These are phyloP conservation scores for Sternotherus odoratus DNA, from an alignment of 2,797 vertebrate species.

Conservation along the genomic window DNA sequence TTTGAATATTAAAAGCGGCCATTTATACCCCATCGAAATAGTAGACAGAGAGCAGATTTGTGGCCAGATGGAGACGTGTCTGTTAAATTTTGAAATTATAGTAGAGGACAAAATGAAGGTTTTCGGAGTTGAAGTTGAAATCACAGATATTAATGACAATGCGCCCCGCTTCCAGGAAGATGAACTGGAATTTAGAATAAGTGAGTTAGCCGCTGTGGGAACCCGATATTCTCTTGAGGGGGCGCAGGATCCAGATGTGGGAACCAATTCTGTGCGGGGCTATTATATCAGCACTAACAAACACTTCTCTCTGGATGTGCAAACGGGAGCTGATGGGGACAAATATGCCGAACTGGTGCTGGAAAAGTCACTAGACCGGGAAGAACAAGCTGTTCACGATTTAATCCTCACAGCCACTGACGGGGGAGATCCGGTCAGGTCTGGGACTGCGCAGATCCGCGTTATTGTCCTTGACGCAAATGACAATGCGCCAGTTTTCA, in stretches of 20 bases:
- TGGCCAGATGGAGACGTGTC: slow-evolving; percentile 71
- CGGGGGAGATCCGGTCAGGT: no score
- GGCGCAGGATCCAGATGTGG: slow-evolving; percentile 77
- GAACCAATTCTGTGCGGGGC: slow-evolving; percentile 72
- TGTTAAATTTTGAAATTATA: slow-evolving; percentile 79
- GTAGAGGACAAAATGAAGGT: slow-evolving; percentile 81
- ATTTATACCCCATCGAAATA: not conserved
- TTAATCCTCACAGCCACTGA: no score
- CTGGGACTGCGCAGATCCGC: no score
- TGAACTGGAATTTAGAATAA: slow-evolving; percentile 79
- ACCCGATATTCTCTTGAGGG: slow-evolving; percentile 68
- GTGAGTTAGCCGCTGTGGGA: slow-evolving; percentile 74
- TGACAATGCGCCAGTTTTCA: slow-evolving; percentile 77
- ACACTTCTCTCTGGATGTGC: no score
- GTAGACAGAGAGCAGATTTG: slow-evolving; percentile 77
- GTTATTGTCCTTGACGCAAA: slow-evolving; percentile 68
- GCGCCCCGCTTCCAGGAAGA: slow-evolving; percentile 71
- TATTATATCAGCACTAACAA: slow-evolving; percentile 72
- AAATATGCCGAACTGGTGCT: no score
- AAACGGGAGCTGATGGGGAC: no score
- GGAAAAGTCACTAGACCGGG: no score
- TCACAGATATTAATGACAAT: slow-evolving; percentile 78
- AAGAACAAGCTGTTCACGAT: no score
- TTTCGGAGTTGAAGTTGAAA: slow-evolving; percentile 72
- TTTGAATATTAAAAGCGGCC: not conserved